A percentile compares a stretch with the other conserved stretches of the same genome.
These are phyloP conservation scores for Drosophila sucinea DNA, from an alignment of 1,140 invertebrate species.

Conservation along the genomic window DNA sequence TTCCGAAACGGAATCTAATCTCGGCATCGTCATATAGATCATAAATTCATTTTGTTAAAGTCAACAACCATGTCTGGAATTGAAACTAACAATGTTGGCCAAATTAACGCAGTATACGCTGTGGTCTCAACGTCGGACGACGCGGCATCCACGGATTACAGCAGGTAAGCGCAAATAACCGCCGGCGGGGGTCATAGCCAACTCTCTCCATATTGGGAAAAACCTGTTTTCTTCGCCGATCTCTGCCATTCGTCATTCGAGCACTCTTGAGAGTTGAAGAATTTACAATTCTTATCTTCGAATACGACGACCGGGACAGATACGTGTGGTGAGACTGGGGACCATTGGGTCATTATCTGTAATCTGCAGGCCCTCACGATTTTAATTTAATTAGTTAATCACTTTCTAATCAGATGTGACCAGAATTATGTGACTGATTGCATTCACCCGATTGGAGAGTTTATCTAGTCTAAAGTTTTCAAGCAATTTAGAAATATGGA, in stretches of 20 bases:
- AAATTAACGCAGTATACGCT: slow-evolving; percentile 59
- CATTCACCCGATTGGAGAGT: not conserved
- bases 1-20: slow-evolving; percentile 54
- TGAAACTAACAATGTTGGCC: slow-evolving; percentile 23
- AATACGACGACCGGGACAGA: not conserved
- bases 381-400: slow-evolving; percentile 8
- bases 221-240: not conserved
- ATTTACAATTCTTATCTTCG: slow-evolving; percentile 2
- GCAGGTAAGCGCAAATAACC: slow-evolving; percentile 39
- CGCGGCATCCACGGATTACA: slow-evolving; percentile 38
- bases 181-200: not conserved
- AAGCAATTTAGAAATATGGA: slow-evolving; percentile 1
- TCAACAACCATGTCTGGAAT: slow-evolving; percentile 19
- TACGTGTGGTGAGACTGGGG: not conserved
- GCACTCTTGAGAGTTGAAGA: not conserved
- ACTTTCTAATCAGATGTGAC: not conserved
- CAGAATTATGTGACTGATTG: slow-evolving; percentile 3
- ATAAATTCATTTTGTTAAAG: slow-evolving; percentile 55
- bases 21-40: slow-evolving; percentile 51
- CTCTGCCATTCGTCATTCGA: not conserved
- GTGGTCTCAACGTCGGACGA: slow-evolving; percentile 67
- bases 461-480: slow-evolving; percentile 2
- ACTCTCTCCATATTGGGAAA: slow-evolving; percentile 1
- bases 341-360: not conserved
- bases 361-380: slow-evolving; percentile 2